Conservation (phyloP, 1,140 invertebrate species). For the Trachelipus rathkii region DNA sequence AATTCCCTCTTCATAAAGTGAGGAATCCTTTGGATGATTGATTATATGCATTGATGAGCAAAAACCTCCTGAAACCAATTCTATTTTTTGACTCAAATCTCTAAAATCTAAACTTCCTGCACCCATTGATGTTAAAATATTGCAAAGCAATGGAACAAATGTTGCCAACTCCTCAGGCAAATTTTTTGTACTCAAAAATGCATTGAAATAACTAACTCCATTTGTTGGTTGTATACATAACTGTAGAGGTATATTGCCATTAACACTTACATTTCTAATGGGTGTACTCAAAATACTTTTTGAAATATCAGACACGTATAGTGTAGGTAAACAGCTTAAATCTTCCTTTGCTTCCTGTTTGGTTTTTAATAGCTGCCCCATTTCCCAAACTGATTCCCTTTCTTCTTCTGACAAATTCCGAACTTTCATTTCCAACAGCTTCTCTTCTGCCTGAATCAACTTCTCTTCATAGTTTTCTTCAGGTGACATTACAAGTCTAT, state of each 20-base stretch:
- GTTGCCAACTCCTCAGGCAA: conserved; percentile 65
- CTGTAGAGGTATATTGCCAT: conserved; percentile 63
- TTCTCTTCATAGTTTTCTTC: conserved; percentile 69
- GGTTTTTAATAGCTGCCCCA: conserved; percentile 66
- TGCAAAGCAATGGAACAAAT: conserved; percentile 76
- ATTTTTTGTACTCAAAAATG: conserved; percentile 64
- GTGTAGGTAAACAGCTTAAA: conserved; percentile 70
- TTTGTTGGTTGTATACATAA: conserved; percentile 73
- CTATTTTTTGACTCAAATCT: conserved; percentile 73
- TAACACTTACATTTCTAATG: conserved; percentile 56
- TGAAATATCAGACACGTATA: conserved; percentile 71
- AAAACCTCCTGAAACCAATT: conserved; percentile 77
- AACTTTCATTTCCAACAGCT: conserved; percentile 65
- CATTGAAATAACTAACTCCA: conserved; percentile 78
- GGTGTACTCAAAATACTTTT: conserved; percentile 55
- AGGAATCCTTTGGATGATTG: conserved; percentile 28
- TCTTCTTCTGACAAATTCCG: conserved; percentile 49
- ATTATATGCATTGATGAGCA: conserved; percentile 63
- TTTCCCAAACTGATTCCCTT: conserved; percentile 59
- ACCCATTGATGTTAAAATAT: conserved; percentile 76
- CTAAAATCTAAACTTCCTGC: conserved; percentile 72
- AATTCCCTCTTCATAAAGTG: conserved; percentile 63
- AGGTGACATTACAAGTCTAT: conserved; percentile 79
- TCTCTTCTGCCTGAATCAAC: conserved; percentile 61
- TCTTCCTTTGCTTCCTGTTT: conserved; percentile 70